These are phyloP conservation scores for Chaunax sp. DNA, from an alignment of 2,797 vertebrate genomes.

Conservation along the genomic window DNA sequence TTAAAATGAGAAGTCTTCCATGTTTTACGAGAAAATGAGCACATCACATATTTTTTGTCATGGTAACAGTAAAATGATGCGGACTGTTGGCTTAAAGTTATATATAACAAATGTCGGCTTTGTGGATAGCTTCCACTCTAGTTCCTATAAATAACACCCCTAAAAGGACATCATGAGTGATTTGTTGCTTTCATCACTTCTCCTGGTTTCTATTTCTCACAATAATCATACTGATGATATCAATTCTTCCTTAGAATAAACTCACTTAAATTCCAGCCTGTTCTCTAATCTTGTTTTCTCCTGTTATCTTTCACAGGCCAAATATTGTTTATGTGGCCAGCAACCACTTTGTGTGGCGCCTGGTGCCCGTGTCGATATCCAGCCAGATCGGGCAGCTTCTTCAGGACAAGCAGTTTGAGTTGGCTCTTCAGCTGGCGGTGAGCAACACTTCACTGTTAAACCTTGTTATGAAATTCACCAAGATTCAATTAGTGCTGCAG, in stretches of 20 bases:
- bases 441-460: conserved; percentile 65
- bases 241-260: conserved; percentile 10
- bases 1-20: neutral
- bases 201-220: neutral
- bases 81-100: neutral
- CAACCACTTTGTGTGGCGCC: conserved; percentile 99
- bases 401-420: conserved; percentile 98
- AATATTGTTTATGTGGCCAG: conserved; percentile 98
- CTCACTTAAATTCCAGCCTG: neutral
- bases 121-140: neutral
- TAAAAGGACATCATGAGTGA: neutral
- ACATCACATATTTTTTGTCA: neutral
- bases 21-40: neutral
- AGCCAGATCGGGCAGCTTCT: conserved; percentile 97
- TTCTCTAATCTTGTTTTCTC: conserved; percentile 13
- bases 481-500: conserved; percentile 39
- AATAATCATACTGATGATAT: conserved; percentile 6
- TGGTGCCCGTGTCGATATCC: conserved; percentile 96
- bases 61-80: too few relatives aligned
- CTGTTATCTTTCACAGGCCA: conserved; percentile 77
- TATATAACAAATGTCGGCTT: neutral
- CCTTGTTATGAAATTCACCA: conserved; percentile 37
- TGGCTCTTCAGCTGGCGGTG: conserved; percentile 97
- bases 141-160: neutral
- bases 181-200: neutral